A percentile compares a stretch with the other conserved stretches of the same genome.
Conservation (phyloP, 2,888 invertebrate species). For the Tipula lateralis region DNA sequence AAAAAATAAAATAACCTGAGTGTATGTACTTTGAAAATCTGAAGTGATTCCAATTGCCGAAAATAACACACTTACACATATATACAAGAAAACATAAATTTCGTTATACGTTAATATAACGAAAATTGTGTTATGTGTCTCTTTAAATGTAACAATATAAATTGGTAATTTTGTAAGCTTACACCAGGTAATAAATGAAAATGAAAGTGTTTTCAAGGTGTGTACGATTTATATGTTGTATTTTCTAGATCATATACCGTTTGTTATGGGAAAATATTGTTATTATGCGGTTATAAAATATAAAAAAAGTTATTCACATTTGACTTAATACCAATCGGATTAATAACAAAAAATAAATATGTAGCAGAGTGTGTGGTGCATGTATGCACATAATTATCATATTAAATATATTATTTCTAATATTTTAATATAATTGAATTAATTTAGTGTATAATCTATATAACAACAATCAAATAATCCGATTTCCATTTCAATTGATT, state of each 20-base stretch:
- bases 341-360: neutral
- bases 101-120: neutral
- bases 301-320: neutral
- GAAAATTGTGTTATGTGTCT: neutral
- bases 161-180: neutral
- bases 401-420: neutral
- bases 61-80: neutral
- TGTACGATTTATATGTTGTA: neutral
- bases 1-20: neutral
- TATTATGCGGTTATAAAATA: neutral
- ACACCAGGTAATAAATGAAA: neutral
- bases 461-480: neutral
- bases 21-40: neutral
- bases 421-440: neutral
- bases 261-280: neutral
- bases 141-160: neutral
- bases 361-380: neutral
- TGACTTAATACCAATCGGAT: neutral
- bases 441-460: neutral
- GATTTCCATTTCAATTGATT: neutral
- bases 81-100: neutral
- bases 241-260: neutral
- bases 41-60: conserved; percentile 4
- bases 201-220: neutral
- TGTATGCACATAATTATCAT: neutral